Conservation (phyloP, 2,113 vertebrate genomes). For the Dolichallabes microphthalmus region DNA sequence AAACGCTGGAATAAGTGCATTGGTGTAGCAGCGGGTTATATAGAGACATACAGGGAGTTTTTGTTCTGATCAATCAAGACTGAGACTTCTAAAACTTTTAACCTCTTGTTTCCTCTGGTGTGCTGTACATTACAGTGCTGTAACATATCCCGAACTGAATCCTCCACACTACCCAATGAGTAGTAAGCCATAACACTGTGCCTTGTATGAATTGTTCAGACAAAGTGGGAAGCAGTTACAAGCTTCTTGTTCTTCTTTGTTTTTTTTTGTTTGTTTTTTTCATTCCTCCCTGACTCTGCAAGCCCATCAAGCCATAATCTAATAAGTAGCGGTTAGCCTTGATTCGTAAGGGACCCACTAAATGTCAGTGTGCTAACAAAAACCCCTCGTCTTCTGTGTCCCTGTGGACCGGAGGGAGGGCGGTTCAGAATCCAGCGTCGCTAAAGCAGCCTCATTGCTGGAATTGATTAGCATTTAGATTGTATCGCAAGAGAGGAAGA, state of each 20-base stretch:
- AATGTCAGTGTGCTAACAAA: constrained; percentile 40
- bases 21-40: too few species aligned
- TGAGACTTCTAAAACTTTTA: background rate
- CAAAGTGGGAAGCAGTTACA: background rate
- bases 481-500: constrained; percentile 49
- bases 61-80: background rate
- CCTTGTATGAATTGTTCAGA: background rate
- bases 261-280: background rate
- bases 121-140: background rate
- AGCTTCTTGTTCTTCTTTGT: background rate
- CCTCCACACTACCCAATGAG: too few species aligned
- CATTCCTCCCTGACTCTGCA: too few species aligned
- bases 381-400: constrained; percentile 34
- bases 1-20: too few species aligned
- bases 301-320: constrained; percentile 26
- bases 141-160: background rate
- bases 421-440: constrained; percentile 25
- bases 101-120: background rate
- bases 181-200: background rate
- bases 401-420: constrained; percentile 35
- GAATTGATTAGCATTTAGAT: constrained; percentile 61
- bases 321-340: constrained; percentile 27
- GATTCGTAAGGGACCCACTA: constrained; percentile 23
- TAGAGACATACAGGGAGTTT: too few species aligned
- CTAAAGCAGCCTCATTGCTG: constrained; percentile 42